phyloP scores from a whole-genome alignment of 2,888 invertebrate genomes.

The Lepidochrysops patricia region DNA sequence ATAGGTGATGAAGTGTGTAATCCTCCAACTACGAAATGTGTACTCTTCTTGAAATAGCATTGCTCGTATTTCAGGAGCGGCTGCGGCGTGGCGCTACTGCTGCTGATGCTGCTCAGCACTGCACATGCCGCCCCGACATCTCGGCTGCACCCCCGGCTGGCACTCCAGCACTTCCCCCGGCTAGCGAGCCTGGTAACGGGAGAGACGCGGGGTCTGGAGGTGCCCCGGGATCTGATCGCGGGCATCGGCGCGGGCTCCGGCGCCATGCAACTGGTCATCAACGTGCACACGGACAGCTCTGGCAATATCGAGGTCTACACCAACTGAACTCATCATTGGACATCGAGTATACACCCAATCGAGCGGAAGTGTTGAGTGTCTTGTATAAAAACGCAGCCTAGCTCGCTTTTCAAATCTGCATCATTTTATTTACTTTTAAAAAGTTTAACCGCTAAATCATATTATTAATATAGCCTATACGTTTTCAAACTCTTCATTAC shows the following conservation, averaged over 20 bases:
- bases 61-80: slow-evolving; percentile 40
- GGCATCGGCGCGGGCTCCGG: slow-evolving; percentile 47
- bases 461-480: too few species aligned
- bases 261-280: slow-evolving; percentile 56
- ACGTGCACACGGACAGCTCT: slow-evolving; percentile 56
- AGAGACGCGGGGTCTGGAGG: slow-evolving; percentile 55
- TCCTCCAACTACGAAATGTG: too few species aligned
- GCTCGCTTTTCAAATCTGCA: too few species aligned
- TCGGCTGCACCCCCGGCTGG: slow-evolving; percentile 20
- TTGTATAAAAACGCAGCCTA: too few species aligned
- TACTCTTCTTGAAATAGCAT: not conserved
- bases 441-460: too few species aligned
- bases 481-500: too few species aligned
- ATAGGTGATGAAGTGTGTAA: too few species aligned
- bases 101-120: slow-evolving; percentile 31
- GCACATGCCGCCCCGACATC: slow-evolving; percentile 41
- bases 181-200: slow-evolving; percentile 40
- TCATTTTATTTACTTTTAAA: too few species aligned
- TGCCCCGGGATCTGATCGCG: slow-evolving; percentile 49
- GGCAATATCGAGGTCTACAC: slow-evolving; percentile 62
- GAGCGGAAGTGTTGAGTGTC: too few species aligned
- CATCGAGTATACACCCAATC: too few species aligned
- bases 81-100: slow-evolving; percentile 33
- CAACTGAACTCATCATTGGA: slow-evolving; percentile 32
- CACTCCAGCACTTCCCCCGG: not conserved